A percentile compares a stretch with the other conserved stretches of the same genome.
Conservation (phyloP, 1,140 invertebrate species). For the Lordiphosa collinella region DNA sequence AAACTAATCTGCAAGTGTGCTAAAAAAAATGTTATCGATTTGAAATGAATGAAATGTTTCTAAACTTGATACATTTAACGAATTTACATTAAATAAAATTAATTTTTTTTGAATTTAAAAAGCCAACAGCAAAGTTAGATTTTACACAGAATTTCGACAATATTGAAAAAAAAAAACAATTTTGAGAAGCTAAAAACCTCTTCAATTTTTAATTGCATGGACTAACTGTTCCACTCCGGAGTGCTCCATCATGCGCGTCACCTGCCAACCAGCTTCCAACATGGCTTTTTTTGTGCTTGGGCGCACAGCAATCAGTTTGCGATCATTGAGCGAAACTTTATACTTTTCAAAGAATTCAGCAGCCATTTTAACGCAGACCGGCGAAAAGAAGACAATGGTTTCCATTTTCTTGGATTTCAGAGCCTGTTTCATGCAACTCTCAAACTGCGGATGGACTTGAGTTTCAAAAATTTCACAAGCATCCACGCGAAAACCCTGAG, state of each 20-base stretch:
- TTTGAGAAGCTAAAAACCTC: not conserved
- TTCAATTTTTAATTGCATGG: slow-evolving; percentile 14
- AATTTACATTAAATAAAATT: no score
- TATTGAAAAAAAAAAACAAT: slow-evolving; percentile 6
- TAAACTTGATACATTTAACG: no score
- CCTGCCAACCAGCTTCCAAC: slow-evolving; percentile 15
- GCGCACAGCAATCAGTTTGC: slow-evolving; percentile 35
- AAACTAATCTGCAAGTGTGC: no score
- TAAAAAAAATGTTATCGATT: no score
- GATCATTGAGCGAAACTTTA: slow-evolving; percentile 26
- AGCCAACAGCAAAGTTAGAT: no score
- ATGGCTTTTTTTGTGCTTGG: slow-evolving; percentile 21
- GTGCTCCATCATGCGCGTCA: slow-evolving; percentile 11
- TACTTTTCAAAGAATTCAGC: slow-evolving; percentile 24
- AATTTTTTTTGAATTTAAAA: no score
- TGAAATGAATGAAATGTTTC: no score
- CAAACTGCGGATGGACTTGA: slow-evolving; percentile 64
- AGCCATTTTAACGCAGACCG: slow-evolving; percentile 65
- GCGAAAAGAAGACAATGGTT: slow-evolving; percentile 81
- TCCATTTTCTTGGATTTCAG: slow-evolving; percentile 74
- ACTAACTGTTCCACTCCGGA: slow-evolving; percentile 12
- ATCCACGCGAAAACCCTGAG: slow-evolving; percentile 74
- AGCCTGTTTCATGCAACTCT: slow-evolving; percentile 72
- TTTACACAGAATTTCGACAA: not conserved
- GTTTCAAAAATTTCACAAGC: slow-evolving; percentile 80